Base-by-base conservation (phyloP, 2,888 invertebrate species). In the Netelia melanura region DNA sequence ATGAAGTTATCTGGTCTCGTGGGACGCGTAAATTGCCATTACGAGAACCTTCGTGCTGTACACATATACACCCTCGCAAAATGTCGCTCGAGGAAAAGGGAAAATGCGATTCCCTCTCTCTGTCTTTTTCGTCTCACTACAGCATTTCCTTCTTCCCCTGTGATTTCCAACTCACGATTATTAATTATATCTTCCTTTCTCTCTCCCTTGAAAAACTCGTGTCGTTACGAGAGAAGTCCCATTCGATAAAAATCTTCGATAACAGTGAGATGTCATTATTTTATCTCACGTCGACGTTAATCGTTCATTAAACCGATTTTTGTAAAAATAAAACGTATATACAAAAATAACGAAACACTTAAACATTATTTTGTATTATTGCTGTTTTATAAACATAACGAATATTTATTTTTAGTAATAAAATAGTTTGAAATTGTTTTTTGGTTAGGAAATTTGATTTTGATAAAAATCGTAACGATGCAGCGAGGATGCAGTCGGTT, bases 11-110 rank as follows among this genome's bases (percentile, higher is more conserved):
- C 93, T 92, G 90, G 90, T 90, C 93, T 90, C 92, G 86, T 87
- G 93, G 93, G 93, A 92, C 88, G 91, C 92, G 93, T 93, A 93
- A 93, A 93, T 93, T 93, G 92, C 92, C 91, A 92, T 93, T 93
- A 92, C 90, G 83, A 78, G 83, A 86, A 81, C 83, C 80, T 76
- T 85, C 75, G 72, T 43, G 80, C 82, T 64, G 8, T 61, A 48
- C n/a, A 25, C 8, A 38, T 62, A 14, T 10, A 58, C 58, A 80
- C 52, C 43, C 30, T 17, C 56, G 70, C 67, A 81, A 11, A 64
- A 58, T 62, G 77, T 81, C 64, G 44, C 43, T 25, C 61, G 17
- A 44, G 44, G 74, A 84, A 81, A 78, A 81, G 80, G 82, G 76
- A 72, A 81, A 85, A 75, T 82, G 71, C 78, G 77, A 81, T 68